phyloP scores from a whole-genome alignment of 2,113 vertebrate species.

The Osmerus mordax region DNA sequence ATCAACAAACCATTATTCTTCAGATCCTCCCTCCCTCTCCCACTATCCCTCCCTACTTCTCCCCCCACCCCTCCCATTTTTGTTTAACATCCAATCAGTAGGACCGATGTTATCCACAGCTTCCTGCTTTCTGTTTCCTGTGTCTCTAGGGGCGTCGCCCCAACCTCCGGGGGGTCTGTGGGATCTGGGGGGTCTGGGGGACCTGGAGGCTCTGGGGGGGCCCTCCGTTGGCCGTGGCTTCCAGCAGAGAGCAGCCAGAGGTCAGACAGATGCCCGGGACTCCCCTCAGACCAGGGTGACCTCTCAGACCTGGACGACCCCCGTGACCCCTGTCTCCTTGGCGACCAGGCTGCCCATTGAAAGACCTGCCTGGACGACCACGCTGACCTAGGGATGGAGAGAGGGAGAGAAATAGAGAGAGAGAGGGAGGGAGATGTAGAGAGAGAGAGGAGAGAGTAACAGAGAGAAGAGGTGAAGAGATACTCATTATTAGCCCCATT shows the following conservation, averaged over 20 bases:
- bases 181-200: constrained; percentile 28
- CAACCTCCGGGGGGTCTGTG: constrained; percentile 12
- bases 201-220: constrained; percentile 37
- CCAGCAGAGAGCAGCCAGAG: constrained; percentile 64
- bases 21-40: constrained; percentile 15
- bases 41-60: constrained; percentile 13
- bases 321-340: constrained; percentile 69
- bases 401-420: no score
- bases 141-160: constrained; percentile 47
- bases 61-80: constrained; percentile 2
- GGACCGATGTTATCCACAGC: not conserved
- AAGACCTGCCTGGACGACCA: constrained; percentile 67
- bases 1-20: constrained; percentile 29
- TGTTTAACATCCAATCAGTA: not conserved
- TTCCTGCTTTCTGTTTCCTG: not conserved
- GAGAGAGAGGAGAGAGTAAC: no score
- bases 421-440: no score
- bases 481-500: no score
- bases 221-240: constrained; percentile 34
- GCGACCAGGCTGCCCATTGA: constrained; percentile 71
- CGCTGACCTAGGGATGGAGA: constrained; percentile 63
- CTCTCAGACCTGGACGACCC: constrained; percentile 68
- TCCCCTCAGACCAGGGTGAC: constrained; percentile 69
- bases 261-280: constrained; percentile 73
- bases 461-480: no score